These are phyloP conservation scores for Pelobates fuscus DNA, from an alignment of 2,113 vertebrate genomes.

Conservation along the genomic window DNA sequence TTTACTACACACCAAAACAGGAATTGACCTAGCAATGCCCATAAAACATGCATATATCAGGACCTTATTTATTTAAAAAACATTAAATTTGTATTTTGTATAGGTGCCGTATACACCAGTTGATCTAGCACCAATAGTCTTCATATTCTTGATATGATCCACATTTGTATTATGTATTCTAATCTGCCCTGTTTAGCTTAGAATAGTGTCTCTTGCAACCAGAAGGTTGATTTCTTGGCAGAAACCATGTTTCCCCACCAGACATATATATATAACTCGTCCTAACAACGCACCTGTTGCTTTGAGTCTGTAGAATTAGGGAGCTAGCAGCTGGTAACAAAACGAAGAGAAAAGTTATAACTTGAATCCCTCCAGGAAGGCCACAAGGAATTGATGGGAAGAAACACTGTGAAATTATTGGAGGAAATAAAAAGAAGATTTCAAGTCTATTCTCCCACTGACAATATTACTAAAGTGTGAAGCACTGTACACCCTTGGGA, in stretches of 20 bases:
- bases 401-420: conserved; percentile 32
- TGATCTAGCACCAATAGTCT: too few relatives aligned
- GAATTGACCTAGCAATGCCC: too few relatives aligned
- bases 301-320: neutral
- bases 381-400: conserved; percentile 32
- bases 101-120: too few relatives aligned
- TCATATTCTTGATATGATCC: too few relatives aligned
- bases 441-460: conserved; percentile 41
- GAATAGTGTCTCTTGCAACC: neutral
- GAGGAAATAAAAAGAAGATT: conserved; percentile 53
- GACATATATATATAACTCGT: conserved; percentile 1
- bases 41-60: too few relatives aligned
- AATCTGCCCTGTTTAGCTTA: neutral
- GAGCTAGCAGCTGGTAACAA: conserved; percentile 19
- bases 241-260: neutral
- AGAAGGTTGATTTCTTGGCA: neutral
- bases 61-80: too few relatives aligned
- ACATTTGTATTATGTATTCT: too few relatives aligned
- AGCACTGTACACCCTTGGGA: conserved; percentile 37
- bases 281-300: conserved; percentile 6
- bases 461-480: conserved; percentile 46
- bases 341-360: conserved; percentile 12
- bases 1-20: too few relatives aligned
- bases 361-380: conserved; percentile 5
- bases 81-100: too few relatives aligned